Conservation (phyloP, 2,888 invertebrate species). For the Philopedon plagiatum region DNA sequence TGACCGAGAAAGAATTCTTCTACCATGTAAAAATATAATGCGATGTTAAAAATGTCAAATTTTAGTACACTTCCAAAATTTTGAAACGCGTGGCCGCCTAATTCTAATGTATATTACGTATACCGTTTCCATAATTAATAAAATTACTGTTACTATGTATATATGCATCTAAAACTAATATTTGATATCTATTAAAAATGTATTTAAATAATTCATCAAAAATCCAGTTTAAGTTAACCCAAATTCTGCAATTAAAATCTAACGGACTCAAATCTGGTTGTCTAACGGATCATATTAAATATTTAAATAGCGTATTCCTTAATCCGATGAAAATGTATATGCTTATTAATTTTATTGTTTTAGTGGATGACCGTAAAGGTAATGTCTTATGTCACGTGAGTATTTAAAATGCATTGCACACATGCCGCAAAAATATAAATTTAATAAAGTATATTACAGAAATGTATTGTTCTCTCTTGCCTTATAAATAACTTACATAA, state of each 20-base stretch:
- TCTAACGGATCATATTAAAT: not conserved
- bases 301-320: constrained; percentile 10
- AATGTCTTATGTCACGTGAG: not conserved
- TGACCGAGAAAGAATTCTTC: too few species aligned
- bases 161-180: not conserved
- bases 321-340: constrained; percentile 3
- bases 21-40: too few species aligned
- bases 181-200: not conserved
- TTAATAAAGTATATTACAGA: too few species aligned
- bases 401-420: not conserved
- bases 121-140: too few species aligned
- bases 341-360: not conserved
- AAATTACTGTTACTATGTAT: too few species aligned
- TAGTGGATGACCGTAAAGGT: not conserved
- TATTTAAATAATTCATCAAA: not conserved
- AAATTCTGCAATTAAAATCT: constrained; percentile 30
- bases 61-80: too few species aligned
- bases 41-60: too few species aligned
- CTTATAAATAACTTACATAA: too few species aligned
- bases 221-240: constrained; percentile 6
- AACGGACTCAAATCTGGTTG: constrained; percentile 16
- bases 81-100: too few species aligned
- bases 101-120: too few species aligned
- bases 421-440: too few species aligned
- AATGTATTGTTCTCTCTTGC: too few species aligned